Conservation (phyloP, 2,113 vertebrate species). For the Patagioenas fasciata region DNA sequence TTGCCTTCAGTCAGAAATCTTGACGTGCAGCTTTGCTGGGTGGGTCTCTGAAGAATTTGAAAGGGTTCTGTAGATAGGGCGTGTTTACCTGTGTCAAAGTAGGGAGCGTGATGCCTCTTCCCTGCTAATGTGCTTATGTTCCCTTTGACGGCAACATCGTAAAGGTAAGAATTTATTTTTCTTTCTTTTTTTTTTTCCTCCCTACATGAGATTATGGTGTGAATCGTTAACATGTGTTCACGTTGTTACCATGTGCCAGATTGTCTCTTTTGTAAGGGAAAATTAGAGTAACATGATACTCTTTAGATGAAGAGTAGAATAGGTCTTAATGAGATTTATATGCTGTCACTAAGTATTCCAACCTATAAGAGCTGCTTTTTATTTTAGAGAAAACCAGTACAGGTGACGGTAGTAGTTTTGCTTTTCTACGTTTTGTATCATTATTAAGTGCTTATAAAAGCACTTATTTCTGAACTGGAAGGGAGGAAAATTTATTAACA, state of each 20-base stretch:
- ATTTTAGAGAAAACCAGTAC: not conserved
- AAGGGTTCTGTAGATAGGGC: conserved; percentile 60
- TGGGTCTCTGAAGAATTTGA: conserved; percentile 80
- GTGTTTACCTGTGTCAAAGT: conserved; percentile 56
- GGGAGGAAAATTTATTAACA: not conserved
- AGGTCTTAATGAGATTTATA: not conserved
- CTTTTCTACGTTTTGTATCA: not conserved
- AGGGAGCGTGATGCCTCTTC: not conserved
- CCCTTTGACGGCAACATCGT: conserved; percentile 4
- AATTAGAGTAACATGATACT: not conserved
- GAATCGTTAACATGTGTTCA: not conserved
- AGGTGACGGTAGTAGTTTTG: not conserved
- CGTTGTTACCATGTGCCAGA: not conserved
- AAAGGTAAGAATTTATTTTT: conserved; percentile 66
- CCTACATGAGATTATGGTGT: not conserved
- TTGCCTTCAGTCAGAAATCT: conserved; percentile 76
- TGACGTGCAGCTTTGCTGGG: conserved; percentile 82
- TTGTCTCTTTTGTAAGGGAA: not conserved
- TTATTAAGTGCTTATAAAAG: not conserved
- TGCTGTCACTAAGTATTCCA: not conserved
- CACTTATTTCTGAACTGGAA: not conserved
- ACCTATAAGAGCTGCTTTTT: not conserved
- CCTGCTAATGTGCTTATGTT: not conserved
- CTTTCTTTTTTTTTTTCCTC: not conserved
- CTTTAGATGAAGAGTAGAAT: not conserved